These are phyloP conservation scores for Microdon myrmicae DNA, from an alignment of 2,888 invertebrate genomes.

Conservation along the genomic window DNA sequence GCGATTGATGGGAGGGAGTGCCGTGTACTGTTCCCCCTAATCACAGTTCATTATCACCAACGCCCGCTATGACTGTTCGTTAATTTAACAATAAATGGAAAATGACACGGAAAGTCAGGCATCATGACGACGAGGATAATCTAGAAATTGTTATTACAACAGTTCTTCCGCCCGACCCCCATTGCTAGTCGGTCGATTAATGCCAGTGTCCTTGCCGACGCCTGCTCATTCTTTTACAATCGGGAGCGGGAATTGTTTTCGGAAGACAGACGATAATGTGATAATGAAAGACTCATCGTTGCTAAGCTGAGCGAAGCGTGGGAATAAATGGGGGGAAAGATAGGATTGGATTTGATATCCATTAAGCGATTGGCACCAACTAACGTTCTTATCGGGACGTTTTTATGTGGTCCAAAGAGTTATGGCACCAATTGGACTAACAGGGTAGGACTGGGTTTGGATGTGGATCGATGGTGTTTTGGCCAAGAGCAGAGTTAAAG, in stretches of 20 bases:
- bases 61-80: conserved; percentile 46
- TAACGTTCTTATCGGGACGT: conserved; percentile 48
- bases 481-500: no score
- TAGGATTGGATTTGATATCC: conserved; percentile 42
- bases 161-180: background rate
- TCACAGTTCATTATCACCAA: conserved; percentile 40
- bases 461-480: no score
- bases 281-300: conserved; percentile 32
- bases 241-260: conserved; percentile 41
- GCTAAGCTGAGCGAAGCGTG: background rate
- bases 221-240: conserved; percentile 19
- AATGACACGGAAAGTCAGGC: conserved; percentile 51
- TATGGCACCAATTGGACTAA: conserved; percentile 39
- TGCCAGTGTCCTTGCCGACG: conserved; percentile 6
- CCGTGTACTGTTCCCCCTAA: no score
- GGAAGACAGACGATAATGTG: conserved; percentile 39
- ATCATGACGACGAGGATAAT: conserved; percentile 24
- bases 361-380: conserved; percentile 50
- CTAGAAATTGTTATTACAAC: conserved; percentile 41
- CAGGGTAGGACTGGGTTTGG: no score
- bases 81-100: conserved; percentile 51
- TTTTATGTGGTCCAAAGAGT: conserved; percentile 48
- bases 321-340: background rate
- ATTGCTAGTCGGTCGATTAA: no score
- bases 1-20: conserved; percentile 2